Evolutionary conservation across 2,797 vertebrate species (phyloP).

Genomic region (Eulemur mongoz): DNA sequence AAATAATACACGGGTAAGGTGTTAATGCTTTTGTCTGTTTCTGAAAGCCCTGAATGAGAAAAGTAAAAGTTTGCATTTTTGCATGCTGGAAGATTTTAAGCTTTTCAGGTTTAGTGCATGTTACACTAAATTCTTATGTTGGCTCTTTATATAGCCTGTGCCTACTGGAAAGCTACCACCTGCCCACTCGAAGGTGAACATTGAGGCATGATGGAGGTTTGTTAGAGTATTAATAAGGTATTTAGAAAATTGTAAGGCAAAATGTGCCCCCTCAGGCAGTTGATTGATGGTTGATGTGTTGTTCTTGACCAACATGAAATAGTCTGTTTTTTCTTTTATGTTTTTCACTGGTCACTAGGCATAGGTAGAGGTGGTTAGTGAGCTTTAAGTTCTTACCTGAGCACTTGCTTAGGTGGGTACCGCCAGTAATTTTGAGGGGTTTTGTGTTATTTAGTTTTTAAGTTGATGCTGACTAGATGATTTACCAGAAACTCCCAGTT

Average conservation of each 20-base stretch:
- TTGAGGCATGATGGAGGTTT: neutral
- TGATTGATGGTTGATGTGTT: neutral
- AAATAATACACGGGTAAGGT: constrained; percentile 7
- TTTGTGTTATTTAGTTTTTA: constrained; percentile 8
- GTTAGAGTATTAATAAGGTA: neutral
- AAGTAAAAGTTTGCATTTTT: neutral
- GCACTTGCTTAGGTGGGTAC: neutral
- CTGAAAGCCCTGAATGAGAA: neutral
- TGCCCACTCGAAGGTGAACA: neutral
- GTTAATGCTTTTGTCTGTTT: constrained; percentile 42
- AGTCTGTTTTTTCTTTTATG: neutral
- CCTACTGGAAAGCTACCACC: neutral
- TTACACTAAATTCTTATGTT: neutral
- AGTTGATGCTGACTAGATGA: neutral
- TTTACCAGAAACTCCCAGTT: neutral
- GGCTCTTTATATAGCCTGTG: neutral
- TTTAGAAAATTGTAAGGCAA: neutral
- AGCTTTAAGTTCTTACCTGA: neutral
- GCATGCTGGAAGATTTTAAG: neutral
- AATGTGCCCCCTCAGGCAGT: neutral
- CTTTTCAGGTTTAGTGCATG: neutral
- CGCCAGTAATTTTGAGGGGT: neutral
- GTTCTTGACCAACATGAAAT: neutral
- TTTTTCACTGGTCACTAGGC: neutral
- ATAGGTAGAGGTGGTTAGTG: neutral